phyloP scores from a whole-genome alignment of 2,888 invertebrate genomes.

The Enchytraeus crypticus region DNA sequence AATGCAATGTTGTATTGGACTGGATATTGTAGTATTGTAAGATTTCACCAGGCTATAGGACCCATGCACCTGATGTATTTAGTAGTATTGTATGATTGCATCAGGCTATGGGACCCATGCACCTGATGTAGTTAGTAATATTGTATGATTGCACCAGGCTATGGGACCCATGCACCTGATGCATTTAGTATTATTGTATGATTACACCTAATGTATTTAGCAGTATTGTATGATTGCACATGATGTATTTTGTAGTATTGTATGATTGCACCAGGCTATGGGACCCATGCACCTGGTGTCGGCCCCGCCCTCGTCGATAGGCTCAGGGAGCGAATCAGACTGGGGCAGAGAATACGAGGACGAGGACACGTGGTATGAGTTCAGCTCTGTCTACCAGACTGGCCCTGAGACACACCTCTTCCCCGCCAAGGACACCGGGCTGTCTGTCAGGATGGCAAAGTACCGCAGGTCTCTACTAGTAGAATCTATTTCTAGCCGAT shows the following conservation, averaged over 20 bases:
- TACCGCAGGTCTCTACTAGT: slow-evolving; percentile 14
- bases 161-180: neutral
- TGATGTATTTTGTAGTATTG: neutral
- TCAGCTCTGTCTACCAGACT: slow-evolving; percentile 67
- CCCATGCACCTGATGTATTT: too few species aligned
- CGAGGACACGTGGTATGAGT: slow-evolving; percentile 47
- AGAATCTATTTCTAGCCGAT: neutral
- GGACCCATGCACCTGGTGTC: slow-evolving; percentile 20
- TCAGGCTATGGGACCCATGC: too few species aligned
- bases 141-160: too few species aligned
- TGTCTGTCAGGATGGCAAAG: slow-evolving; percentile 23
- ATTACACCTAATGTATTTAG: too few species aligned
- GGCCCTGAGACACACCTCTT: slow-evolving; percentile 93
- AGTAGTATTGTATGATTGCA: too few species aligned
- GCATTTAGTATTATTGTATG: too few species aligned
- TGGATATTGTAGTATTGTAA: too few species aligned
- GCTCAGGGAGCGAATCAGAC: slow-evolving; percentile 24
- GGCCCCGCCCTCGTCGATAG: slow-evolving; percentile 20
- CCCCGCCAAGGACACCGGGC: slow-evolving; percentile 52
- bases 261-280: slow-evolving; percentile 25
- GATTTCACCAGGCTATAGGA: too few species aligned
- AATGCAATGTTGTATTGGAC: too few species aligned
- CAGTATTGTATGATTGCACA: too few species aligned
- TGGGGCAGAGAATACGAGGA: slow-evolving; percentile 40
- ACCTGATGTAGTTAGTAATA: too few species aligned